A percentile compares a stretch with the other conserved stretches of the same genome.
Evolutionary conservation across 2,113 vertebrate genomes (phyloP).

Genomic region (Notarius quadriscutis): DNA sequence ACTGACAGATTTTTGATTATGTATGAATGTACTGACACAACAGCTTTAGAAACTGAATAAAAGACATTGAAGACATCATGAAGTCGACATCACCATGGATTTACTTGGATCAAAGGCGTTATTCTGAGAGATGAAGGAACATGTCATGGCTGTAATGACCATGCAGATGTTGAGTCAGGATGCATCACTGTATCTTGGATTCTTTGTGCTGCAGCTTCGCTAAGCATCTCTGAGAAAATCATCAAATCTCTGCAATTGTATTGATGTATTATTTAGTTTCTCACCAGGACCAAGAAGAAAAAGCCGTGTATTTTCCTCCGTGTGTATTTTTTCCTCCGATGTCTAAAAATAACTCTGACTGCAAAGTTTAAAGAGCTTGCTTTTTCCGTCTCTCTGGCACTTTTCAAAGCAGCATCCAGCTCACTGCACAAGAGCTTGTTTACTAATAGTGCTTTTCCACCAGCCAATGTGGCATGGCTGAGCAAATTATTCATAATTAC

Average conservation of each 20-base stretch:
- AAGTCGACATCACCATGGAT: not conserved
- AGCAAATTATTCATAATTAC: slow-evolving; percentile 20
- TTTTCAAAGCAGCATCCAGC: slow-evolving; percentile 7
- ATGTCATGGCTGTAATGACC: not conserved
- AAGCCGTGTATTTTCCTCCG: not conserved
- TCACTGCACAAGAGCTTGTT: slow-evolving; percentile 1
- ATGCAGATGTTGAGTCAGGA: not conserved
- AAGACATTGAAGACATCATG: not conserved
- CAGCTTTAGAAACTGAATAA: not conserved
- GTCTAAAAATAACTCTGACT: not conserved
- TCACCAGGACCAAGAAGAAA: not conserved
- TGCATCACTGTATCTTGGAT: not conserved
- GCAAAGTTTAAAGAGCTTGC: not conserved
- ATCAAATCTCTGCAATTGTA: not conserved
- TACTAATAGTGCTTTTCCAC: slow-evolving; percentile 12
- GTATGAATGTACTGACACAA: not conserved
- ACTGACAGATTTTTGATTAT: not conserved
- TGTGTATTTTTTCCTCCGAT: not conserved
- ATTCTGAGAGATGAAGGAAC: not conserved
- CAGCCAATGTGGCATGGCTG: not conserved
- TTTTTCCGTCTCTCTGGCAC: slow-evolving; percentile 2
- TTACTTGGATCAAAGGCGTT: not conserved
- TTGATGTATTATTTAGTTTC: not conserved
- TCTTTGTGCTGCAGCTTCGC: not conserved
- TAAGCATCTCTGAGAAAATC: not conserved